Conservation (phyloP, 2,113 vertebrate species). For the Brienomyrus brachyistius region DNA sequence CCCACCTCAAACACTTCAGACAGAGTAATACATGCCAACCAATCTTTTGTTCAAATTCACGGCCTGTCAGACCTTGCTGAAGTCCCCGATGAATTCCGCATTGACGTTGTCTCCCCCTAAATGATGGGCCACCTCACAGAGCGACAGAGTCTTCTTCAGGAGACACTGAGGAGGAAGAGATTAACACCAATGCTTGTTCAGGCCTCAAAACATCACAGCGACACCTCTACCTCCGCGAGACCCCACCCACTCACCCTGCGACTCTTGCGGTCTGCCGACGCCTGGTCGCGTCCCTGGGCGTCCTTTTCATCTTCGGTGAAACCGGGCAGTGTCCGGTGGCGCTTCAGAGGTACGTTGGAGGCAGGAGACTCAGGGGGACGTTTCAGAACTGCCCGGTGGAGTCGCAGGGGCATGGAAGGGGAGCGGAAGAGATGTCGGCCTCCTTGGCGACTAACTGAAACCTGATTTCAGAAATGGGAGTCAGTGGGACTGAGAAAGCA, state of each 20-base stretch:
- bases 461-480: neutral
- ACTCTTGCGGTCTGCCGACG: neutral
- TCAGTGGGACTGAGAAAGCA: neutral
- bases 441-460: conserved; percentile 9
- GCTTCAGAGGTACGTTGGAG: conserved; percentile 20
- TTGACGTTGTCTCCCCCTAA: conserved; percentile 43
- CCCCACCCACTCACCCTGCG: conserved; percentile 9
- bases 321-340: conserved; percentile 21
- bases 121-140: conserved; percentile 41
- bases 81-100: conserved; percentile 52
- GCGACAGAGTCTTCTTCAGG: conserved; percentile 50
- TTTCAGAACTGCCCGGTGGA: conserved; percentile 39
- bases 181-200: neutral
- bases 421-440: conserved; percentile 43
- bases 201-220: neutral
- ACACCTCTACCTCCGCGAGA: neutral
- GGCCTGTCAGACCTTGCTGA: conserved; percentile 46
- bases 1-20: neutral
- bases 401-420: conserved; percentile 49
- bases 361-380: conserved; percentile 25
- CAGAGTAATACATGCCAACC: neutral
- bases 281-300: neutral
- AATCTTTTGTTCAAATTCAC: neutral
- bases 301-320: neutral
- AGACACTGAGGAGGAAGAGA: conserved; percentile 13